These are phyloP conservation scores for Spea multiplicata DNA, from an alignment of 2,113 vertebrate genomes.

Conservation along the genomic window DNA sequence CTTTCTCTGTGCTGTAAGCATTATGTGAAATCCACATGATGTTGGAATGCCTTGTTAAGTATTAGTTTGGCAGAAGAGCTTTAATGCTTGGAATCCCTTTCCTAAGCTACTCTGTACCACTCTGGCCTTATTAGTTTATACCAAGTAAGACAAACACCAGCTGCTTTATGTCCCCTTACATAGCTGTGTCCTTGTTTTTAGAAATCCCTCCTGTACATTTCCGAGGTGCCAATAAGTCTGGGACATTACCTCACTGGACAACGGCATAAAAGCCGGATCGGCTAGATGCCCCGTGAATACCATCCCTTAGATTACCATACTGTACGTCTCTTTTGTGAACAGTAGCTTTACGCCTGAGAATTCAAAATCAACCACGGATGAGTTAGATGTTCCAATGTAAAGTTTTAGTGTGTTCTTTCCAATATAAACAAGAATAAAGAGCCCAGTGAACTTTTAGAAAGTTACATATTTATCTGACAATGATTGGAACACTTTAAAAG, in stretches of 20 bases:
- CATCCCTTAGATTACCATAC: background rate
- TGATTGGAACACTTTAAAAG: too few relatives aligned
- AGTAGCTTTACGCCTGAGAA: background rate
- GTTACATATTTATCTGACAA: too few relatives aligned
- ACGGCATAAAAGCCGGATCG: background rate
- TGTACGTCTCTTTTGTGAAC: background rate
- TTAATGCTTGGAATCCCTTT: constrained; percentile 19
- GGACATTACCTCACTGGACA: constrained; percentile 32
- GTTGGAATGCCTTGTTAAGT: constrained; percentile 22
- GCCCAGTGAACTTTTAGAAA: too few relatives aligned
- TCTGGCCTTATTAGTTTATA: constrained; percentile 26
- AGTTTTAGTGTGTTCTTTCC: too few relatives aligned
- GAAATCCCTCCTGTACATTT: constrained; percentile 26
- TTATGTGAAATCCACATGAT: constrained; percentile 19
- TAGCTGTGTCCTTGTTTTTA: constrained; percentile 24
- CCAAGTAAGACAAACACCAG: constrained; percentile 12
- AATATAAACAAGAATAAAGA: too few relatives aligned
- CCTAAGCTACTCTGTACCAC: constrained; percentile 31
- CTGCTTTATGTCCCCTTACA: constrained; percentile 27
- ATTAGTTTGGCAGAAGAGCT: constrained; percentile 31
- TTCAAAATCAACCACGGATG: too few relatives aligned
- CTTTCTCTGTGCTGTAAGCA: background rate
- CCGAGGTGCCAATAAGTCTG: constrained; percentile 10
- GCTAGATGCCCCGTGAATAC: background rate
- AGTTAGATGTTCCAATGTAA: too few relatives aligned